A percentile compares a stretch with the other conserved stretches of the same genome.
Evolutionary conservation across 2,113 vertebrate genomes (phyloP).

Genomic region (Anguilla japonica): DNA sequence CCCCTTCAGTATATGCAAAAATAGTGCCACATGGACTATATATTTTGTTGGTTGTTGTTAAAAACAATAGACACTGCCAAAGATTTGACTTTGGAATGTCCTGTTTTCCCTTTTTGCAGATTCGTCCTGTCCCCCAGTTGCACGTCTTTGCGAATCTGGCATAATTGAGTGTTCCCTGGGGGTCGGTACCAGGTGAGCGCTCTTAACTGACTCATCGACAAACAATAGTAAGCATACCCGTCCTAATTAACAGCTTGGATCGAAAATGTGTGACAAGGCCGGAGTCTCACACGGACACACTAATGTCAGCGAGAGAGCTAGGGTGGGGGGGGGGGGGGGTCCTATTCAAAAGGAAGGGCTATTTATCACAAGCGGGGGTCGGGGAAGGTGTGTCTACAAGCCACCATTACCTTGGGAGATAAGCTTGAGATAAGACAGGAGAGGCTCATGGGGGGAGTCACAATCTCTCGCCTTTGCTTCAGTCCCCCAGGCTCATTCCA

Average conservation of each 20-base stretch:
- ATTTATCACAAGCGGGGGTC: not conserved
- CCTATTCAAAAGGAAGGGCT: not conserved
- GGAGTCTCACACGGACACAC: not conserved
- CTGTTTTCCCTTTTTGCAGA: not conserved
- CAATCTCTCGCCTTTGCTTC: not conserved
- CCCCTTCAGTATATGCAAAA: not conserved
- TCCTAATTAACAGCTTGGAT: conserved; percentile 25
- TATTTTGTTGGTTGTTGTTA: no score
- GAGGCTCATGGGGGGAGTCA: not conserved
- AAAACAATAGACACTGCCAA: not conserved
- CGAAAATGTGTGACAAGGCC: conserved; percentile 6
- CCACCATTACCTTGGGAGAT: not conserved
- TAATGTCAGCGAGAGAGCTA: not conserved
- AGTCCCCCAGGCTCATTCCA: not conserved
- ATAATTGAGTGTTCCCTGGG: not conserved
- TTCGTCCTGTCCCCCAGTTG: not conserved
- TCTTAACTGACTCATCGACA: conserved; percentile 21
- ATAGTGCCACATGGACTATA: not conserved
- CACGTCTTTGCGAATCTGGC: not conserved
- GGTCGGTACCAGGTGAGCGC: not conserved
- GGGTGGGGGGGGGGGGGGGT: not conserved
- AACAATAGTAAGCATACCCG: conserved; percentile 2
- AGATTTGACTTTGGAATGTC: not conserved
- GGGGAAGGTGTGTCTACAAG: not conserved
- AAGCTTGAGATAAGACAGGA: not conserved